Evolutionary conservation across 2,888 invertebrate species (phyloP).

Genomic region (Drosophila nigricruria): DNA sequence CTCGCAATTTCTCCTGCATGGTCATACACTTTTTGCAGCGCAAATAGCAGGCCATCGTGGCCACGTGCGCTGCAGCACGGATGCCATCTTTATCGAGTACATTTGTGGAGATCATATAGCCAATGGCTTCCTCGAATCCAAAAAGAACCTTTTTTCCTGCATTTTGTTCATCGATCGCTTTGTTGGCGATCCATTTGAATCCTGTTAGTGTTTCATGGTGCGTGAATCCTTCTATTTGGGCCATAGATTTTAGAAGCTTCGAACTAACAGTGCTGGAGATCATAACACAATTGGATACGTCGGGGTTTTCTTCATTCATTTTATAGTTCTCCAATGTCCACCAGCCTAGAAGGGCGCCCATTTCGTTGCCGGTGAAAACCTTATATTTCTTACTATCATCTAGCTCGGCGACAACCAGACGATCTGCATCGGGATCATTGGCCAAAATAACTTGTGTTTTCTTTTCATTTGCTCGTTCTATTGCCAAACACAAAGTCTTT

Average conservation of each 20-base stretch:
- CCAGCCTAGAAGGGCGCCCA: conserved; percentile 97
- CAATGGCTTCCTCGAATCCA: conserved; percentile 99
- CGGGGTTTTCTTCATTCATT: conserved; percentile 81
- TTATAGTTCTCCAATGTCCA: conserved; percentile 92
- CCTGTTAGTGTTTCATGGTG: conserved; percentile 97
- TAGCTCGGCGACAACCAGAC: conserved; percentile 96
- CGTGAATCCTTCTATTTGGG: conserved; percentile 91
- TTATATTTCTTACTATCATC: conserved; percentile 84
- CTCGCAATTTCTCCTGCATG: conserved; percentile 88
- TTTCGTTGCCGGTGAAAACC: conserved; percentile 95
- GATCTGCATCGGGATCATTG: conserved; percentile 99
- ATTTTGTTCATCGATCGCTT: conserved; percentile 89
- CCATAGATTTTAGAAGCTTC: conserved; percentile 94
- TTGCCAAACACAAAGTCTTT: conserved; percentile 90
- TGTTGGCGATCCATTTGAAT: conserved; percentile 99
- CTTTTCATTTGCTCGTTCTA: conserved; percentile 90
- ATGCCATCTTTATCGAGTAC: conserved; percentile 99
- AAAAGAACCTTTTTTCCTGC: conserved; percentile 93
- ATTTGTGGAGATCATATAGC: conserved; percentile 95
- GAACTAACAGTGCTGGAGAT: conserved; percentile 98
- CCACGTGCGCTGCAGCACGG: conserved; percentile 93
- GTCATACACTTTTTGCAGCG: conserved; percentile 87
- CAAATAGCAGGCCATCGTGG: conserved; percentile 91
- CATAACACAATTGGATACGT: conserved; percentile 90
- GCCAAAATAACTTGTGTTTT: conserved; percentile 93